Evolutionary conservation across 2,888 invertebrate genomes (phyloP), one percentile per base, ranked within the genome.

Genomic region (Noctua comes): DNA sequence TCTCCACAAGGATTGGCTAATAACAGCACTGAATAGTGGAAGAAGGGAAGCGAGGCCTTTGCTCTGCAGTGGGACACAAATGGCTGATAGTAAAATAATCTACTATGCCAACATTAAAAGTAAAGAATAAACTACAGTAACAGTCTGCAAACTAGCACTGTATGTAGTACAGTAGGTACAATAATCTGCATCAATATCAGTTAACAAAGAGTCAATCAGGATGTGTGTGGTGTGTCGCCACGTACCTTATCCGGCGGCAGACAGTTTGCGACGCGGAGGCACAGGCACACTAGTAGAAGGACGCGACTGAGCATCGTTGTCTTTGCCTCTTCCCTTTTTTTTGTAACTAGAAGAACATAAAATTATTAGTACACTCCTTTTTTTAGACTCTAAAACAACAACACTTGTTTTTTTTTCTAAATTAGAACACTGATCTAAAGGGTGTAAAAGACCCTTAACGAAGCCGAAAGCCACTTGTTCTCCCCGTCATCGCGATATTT

Each of bases 171-270:
- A 71, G 18, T 43, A 57, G 31, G 36, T 57, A 48, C 70, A 46
- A 31, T 73, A 62, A 62, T 68, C 54, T 59, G n/a, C 68, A 71
- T 74, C 78, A 68, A 84, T 79, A 80, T 82, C 65, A 80, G 73
- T 57, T 69, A 79, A 77, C 79, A 83, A 84, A 77, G 68, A 36
- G 68, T 71, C 78, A 80, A 87, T 76, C 82, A 86, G 86, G 87
- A 88, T 87, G 73, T 82, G 43, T 46, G 43, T 46, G 43, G 43
- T 46, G 43, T 46, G 71, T 83, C 73, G 79, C 69, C 81, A 89
- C 92, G 72, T 88, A 96, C 96, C 95, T 96, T 96, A 91, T 96
- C 96, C 89, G 96, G 96, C 73, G 96, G 95, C 82, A 95, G 86
- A 31, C 93, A 91, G 86, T 92, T 91, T 74, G 91, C 90, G 54